These are phyloP conservation scores for Ophion costatus DNA, from an alignment of 2,888 invertebrate genomes.

Conservation along the genomic window DNA sequence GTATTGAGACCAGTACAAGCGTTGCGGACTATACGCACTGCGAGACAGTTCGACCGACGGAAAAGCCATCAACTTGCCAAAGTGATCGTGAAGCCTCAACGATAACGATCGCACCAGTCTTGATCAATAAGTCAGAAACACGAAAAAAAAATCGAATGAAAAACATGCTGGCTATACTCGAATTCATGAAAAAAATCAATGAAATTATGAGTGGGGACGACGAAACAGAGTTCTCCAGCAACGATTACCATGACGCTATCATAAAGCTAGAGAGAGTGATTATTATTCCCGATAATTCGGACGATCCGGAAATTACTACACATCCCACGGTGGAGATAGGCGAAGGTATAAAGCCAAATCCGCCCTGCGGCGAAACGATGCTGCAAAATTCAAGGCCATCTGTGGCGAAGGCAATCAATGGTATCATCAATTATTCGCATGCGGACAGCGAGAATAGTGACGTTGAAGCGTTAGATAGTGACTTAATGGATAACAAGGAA, in stretches of 20 bases:
- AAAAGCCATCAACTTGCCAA: neutral
- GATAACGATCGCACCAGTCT: neutral
- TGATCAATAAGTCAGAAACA: neutral
- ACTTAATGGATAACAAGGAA: conserved; percentile 17
- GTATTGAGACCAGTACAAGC: conserved; percentile 4
- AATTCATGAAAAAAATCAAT: conserved; percentile 72
- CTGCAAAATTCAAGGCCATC: conserved; percentile 37
- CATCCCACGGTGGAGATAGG: conserved; percentile 58
- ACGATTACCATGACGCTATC: conserved; percentile 53
- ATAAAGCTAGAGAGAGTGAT: conserved; percentile 64
- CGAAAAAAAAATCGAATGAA: conserved; percentile 58
- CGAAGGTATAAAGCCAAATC: conserved; percentile 52
- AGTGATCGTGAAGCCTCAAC: conserved; percentile 20
- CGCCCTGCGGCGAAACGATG: conserved; percentile 18
- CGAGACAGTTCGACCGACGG: neutral
- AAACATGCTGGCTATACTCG: conserved; percentile 71
- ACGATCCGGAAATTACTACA: conserved; percentile 17
- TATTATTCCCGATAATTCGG: conserved; percentile 52
- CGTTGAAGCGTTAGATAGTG: conserved; percentile 1
- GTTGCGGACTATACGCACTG: neutral
- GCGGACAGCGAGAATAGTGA: neutral
- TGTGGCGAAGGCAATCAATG: neutral
- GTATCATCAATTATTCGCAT: neutral
- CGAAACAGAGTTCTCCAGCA: conserved; percentile 23
- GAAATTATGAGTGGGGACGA: conserved; percentile 63